Evolutionary conservation across 2,888 invertebrate species (phyloP), one percentile per base, ranked within the genome.

Genomic region (Pseudanteris insignis): DNA sequence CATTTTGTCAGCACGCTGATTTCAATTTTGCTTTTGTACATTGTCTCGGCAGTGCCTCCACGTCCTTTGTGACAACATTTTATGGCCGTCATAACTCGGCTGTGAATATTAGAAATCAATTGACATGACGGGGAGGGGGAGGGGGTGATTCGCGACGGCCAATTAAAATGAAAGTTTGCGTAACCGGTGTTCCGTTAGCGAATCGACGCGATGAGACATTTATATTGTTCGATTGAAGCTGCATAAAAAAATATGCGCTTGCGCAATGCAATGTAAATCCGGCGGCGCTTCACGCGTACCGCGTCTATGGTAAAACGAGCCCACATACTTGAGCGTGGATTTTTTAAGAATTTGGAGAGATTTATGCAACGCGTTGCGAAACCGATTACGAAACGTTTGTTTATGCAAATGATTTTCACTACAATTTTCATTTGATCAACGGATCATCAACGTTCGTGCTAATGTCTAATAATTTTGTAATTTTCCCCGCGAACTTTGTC

Each of bases 351-450:
- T 58, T 58, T 34, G 43, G 36, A 9, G 14, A 37, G 36, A 47
- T 55, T 47, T 8, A 47, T 43, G 41, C 37, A 41, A 38, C 28
- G 21, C 41, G 15, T 10, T 18, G n/a, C 9, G 48, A 54, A 12
- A 14, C 12, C n/a, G n/a, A 9, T 43, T 53, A 37, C 9, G 32
- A 40, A 53, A 44, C 51, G 36, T 30, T 53, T 44, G 44, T 44
- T 53, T 41, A 55, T 47, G 54, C 46, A 46, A 55, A 55, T 55
- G 34, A 32, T 54, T 54, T 54, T 54, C 38, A 55, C 38, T 34
- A 6, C 26, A 47, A 55, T 33, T 55, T 38, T 38, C 44, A 24
- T 37, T 55, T 34, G 34, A 46, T 38, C 38, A 46, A 38, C 13
- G 40, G 13, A 32, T 15, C 18, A 37, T 36, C 26, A 37, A 30